A percentile compares a stretch with the other conserved stretches of the same genome.
Conservation (phyloP, 2,113 vertebrate genomes). For the Porphyrio hochstetteri region DNA sequence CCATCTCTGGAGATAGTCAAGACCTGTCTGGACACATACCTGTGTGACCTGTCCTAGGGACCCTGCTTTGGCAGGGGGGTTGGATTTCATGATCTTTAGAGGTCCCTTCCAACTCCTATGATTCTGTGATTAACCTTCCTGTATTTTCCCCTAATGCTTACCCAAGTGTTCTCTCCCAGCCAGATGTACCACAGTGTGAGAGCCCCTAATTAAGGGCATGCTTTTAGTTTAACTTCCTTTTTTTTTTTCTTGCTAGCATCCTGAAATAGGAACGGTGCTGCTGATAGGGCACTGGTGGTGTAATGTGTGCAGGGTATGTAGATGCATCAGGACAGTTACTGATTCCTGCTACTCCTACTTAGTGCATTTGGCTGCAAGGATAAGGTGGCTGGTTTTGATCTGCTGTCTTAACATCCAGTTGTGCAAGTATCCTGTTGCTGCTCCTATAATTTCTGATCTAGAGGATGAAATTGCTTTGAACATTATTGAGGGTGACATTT, state of each 20-base stretch:
- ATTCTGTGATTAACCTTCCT: not conserved
- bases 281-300: not conserved
- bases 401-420: not conserved
- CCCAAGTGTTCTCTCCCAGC: not conserved
- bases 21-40: too few species aligned
- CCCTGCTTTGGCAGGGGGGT: too few species aligned
- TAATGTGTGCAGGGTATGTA: not conserved
- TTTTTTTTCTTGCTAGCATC: not conserved
- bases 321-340: not conserved
- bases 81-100: too few species aligned
- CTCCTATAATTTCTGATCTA: not conserved
- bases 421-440: not conserved
- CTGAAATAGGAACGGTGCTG: not conserved
- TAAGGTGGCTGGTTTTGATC: not conserved
- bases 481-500: not conserved
- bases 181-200: rapidly evolving
- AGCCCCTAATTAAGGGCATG: not conserved
- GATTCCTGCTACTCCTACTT: not conserved
- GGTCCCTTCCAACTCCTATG: too few species aligned
- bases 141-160: not conserved
- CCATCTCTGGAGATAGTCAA: too few species aligned
- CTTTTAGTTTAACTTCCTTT: not conserved
- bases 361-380: not conserved
- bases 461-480: not conserved
- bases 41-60: too few species aligned